Evolutionary conservation across 2,113 vertebrate species (phyloP).

Genomic region (Sceloporus undulatus): DNA sequence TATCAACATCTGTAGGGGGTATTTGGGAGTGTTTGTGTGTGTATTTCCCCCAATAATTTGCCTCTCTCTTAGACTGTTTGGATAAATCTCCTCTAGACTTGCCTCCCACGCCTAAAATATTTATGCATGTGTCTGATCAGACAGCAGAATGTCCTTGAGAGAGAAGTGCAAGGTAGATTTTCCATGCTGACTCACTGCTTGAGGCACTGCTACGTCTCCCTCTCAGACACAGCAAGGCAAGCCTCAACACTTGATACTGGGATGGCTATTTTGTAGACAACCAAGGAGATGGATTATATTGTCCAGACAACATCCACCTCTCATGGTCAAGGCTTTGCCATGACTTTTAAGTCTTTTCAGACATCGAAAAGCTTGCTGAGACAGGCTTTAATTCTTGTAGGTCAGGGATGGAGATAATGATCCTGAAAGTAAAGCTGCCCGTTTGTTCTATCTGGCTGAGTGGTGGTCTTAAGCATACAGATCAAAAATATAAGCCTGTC

Average conservation of each 20-base stretch:
- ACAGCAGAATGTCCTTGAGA: not conserved
- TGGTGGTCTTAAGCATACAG: too few relatives aligned
- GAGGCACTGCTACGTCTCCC: not conserved
- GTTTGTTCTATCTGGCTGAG: too few relatives aligned
- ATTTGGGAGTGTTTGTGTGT: too few relatives aligned
- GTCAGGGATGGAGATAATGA: too few relatives aligned
- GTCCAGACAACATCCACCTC: not conserved
- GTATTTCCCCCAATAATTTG: too few relatives aligned
- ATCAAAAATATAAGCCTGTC: not conserved
- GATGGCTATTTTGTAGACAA: not conserved
- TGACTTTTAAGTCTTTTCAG: not conserved
- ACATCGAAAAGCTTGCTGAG: too few relatives aligned
- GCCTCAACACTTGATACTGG: not conserved
- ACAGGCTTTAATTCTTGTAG: too few relatives aligned
- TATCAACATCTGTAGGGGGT: not conserved
- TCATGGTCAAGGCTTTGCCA: constrained; percentile 15
- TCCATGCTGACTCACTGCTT: not conserved
- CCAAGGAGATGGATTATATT: not conserved
- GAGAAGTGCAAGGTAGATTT: not conserved
- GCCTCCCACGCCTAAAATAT: not conserved
- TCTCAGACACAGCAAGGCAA: constrained; percentile 5
- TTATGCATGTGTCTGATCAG: constrained; percentile 5
- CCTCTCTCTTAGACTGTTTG: not conserved
- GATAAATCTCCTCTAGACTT: not conserved
- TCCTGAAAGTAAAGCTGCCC: too few relatives aligned